Base-by-base conservation (phyloP, 2,888 invertebrate species). In the Dascillus cervinus region DNA sequence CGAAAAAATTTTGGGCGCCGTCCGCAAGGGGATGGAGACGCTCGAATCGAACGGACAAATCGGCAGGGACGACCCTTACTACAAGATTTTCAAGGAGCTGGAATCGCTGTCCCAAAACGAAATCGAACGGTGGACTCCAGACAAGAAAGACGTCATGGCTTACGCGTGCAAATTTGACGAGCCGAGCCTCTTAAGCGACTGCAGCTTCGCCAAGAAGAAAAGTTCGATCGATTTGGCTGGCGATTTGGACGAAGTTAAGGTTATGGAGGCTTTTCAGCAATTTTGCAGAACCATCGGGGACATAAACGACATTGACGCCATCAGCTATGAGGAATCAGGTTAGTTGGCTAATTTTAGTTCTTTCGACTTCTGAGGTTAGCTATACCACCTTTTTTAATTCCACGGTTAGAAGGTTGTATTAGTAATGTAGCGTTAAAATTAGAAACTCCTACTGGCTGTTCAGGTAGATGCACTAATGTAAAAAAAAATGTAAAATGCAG, bases 281-380 rank as follows among this genome's bases (percentile, higher is more conserved):
- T 31, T 17, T 17, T 17, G 17, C 5, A 17, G 8, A 17, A 17
- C 8, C 8, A n/a, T n/a, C n/a, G n/a, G n/a, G n/a, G n/a, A n/a
- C n/a, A n/a, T n/a, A n/a, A n/a, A 20, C 15, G 12, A 28, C 22
- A 11, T 22, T 32, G 11, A 27, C 19, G 19, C 17, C 17, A 8
- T 17, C 8, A 8, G 17, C 6, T 40, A 34, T 27, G 40, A 37
- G 22, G 39, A 39, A 29, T 15, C 29, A 30, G 39, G 39, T 39
- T 22, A 26, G 29, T n/a, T 4, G 8, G 8, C 8, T 17, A n/a
- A 6, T 17, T 8, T 17, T 17, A 17, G 4, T 17, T 17, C 4
- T 17, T 17, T 8, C 4, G 17, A 17, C 5, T 8, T 6, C 17
- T 17, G 5, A 8, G 5, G 4, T 8, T 8, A 6, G 8, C 17